Conservation (phyloP, 2,113 vertebrate species). For the Zosterops hypoxanthus region DNA sequence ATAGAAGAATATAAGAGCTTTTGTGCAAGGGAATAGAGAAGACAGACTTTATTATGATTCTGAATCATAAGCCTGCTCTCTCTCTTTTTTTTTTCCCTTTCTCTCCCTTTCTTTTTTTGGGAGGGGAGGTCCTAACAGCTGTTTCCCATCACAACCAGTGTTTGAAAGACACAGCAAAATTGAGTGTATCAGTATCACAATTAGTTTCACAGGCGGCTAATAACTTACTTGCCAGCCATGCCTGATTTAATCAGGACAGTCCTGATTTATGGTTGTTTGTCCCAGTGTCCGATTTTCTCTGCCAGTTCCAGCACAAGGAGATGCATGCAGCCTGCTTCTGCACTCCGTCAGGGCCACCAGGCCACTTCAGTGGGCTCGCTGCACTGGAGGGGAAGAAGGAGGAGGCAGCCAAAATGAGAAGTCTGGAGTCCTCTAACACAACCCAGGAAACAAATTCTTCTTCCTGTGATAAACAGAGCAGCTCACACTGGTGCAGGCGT, state of each 20-base stretch:
- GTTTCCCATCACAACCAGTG: constrained; percentile 76
- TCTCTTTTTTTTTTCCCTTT: not conserved
- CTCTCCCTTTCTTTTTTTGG: not conserved
- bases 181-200: constrained; percentile 72
- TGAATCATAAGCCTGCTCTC: constrained; percentile 19
- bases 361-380: not conserved
- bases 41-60: constrained; percentile 74
- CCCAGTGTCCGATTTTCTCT: constrained; percentile 63
- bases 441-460: not conserved
- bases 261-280: constrained; percentile 71
- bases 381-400: not conserved
- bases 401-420: not conserved
- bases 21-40: constrained; percentile 70
- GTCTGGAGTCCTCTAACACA: not conserved
- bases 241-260: constrained; percentile 68
- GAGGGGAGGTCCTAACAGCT: constrained; percentile 67
- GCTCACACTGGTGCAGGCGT: not conserved
- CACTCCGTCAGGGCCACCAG: not conserved
- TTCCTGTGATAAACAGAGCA: constrained; percentile 5
- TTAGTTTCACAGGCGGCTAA: constrained; percentile 75
- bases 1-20: constrained; percentile 69
- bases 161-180: constrained; percentile 75
- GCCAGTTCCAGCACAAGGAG: constrained; percentile 49
- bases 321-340: constrained; percentile 16
- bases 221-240: constrained; percentile 73